Conservation (phyloP, 2,888 invertebrate species). For the Gymnosoma rotundatum region DNA sequence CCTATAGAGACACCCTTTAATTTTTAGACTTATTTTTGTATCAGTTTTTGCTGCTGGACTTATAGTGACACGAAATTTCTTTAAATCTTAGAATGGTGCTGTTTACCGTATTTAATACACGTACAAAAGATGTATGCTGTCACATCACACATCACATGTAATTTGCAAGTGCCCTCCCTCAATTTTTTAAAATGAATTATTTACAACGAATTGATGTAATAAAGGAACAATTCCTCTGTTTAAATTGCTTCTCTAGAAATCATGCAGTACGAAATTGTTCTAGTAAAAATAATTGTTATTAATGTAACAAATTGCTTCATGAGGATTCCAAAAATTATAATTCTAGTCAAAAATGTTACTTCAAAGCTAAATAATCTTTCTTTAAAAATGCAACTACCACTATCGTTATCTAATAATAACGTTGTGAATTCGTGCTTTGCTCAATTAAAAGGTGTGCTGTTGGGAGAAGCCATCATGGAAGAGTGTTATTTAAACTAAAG, state of each 20-base stretch:
- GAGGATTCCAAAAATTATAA: background rate
- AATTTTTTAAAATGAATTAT: background rate
- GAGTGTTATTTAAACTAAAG: background rate
- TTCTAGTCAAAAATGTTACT: background rate
- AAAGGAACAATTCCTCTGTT: background rate
- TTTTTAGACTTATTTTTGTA: too few relatives aligned
- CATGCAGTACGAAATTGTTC: background rate
- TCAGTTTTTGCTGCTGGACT: too few relatives aligned
- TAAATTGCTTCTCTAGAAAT: background rate
- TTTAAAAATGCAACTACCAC: background rate
- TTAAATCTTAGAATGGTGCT: too few relatives aligned
- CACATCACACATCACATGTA: background rate
- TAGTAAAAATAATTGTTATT: background rate
- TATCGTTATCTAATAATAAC: too few relatives aligned
- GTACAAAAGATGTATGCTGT: too few relatives aligned
- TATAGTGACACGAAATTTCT: too few relatives aligned
- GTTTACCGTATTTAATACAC: too few relatives aligned
- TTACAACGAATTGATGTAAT: background rate
- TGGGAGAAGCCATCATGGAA: conserved; percentile 1
- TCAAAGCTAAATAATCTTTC: background rate
- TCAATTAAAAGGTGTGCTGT: background rate
- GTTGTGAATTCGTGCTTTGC: background rate
- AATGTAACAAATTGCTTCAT: background rate
- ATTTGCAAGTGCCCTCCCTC: background rate
- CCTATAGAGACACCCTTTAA: too few relatives aligned